Conservation (phyloP, 2,113 vertebrate species). For the Pampusana beccarii region DNA sequence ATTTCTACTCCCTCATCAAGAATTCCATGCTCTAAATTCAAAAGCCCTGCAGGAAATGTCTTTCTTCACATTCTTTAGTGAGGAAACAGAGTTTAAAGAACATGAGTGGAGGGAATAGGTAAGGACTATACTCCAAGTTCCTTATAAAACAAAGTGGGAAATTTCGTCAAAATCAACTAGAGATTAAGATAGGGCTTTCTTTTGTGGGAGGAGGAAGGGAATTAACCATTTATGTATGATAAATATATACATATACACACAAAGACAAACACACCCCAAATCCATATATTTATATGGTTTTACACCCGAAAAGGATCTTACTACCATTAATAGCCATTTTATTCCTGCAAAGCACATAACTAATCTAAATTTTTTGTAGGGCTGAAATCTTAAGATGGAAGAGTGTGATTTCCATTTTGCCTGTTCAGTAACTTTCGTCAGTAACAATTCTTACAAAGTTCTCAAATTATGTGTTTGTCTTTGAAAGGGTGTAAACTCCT, state of each 20-base stretch:
- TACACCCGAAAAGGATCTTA: neutral
- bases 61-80: neutral
- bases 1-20: neutral
- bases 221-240: neutral
- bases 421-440: neutral
- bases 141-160: neutral
- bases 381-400: neutral
- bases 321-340: neutral
- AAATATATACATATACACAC: neutral
- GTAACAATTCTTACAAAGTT: neutral
- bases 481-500: neutral
- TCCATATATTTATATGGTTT: neutral
- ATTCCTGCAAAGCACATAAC: neutral
- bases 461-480: neutral
- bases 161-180: neutral
- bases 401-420: neutral
- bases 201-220: neutral
- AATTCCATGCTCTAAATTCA: constrained; percentile 7
- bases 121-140: neutral
- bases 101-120: neutral
- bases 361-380: neutral
- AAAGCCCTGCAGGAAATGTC: neutral
- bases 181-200: neutral
- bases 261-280: neutral
- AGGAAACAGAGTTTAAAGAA: neutral